Evolutionary conservation across 1,140 invertebrate genomes (phyloP), one percentile per base, ranked within the genome.

Genomic region (Archivesica marissinica): DNA sequence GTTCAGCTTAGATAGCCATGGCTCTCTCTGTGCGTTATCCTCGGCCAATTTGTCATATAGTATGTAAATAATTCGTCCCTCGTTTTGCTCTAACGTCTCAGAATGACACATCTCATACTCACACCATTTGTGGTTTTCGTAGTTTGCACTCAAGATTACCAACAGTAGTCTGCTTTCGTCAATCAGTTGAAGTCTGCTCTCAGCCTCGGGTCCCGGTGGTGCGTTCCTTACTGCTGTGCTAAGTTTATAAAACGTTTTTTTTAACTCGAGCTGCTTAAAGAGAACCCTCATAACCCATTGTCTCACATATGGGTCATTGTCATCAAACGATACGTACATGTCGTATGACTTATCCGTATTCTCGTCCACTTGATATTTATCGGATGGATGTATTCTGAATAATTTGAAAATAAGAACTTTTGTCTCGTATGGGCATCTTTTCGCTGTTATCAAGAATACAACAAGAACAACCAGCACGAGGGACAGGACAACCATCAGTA

Each of bases 361-460:
- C 20, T 56, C 11, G 33, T 89, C 88, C 7, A 88, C 74, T 25
- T 64, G n/a, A 39, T 88, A 88, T 7, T 78, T 87, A 47, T 87
- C 85, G 0, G 47, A 38, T 6, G 88, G 87, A 68, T 89, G 88
- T 0, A 88, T 86, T 0, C 82, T 25, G n/a, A 88, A 83, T 15
- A 88, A 38, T 74, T 78, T 84, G 28, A 74, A 88, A 33, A 89
- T 17, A 23, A 89, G 66, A 41, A 89, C 88, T 82, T 89, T 89
- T 7, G 88, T 89, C 54, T 89, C 88, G 28, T 89, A 89, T 1
- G 87, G 86, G 76, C 88, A 89, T 33, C 87, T 30, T 84, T 85
- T 88, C 25, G 86, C 88, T 0, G 87, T 88, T 7, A 89, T 64
- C 17, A 83, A 39, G 1, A 80, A 72, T 33, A 38, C 82, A 47